Conservation (phyloP, 2,113 vertebrate species). For the Phylloscopus trochilus region DNA sequence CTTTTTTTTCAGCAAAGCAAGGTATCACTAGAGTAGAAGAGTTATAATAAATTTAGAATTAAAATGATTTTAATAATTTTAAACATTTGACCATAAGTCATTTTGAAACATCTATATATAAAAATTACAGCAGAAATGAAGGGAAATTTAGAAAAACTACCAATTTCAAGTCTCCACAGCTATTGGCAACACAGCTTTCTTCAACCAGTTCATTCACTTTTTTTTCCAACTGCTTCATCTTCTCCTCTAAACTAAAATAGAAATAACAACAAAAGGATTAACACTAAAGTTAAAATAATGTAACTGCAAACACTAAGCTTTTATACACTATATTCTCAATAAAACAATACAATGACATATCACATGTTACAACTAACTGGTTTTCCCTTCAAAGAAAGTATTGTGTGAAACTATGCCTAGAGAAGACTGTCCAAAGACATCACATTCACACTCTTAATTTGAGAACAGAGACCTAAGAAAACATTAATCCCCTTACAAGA, state of each 20-base stretch:
- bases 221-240: slow-evolving; percentile 93
- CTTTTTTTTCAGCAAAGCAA: not conserved
- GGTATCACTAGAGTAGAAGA: not conserved
- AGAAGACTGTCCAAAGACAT: not conserved
- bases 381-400: not conserved
- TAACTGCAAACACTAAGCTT: not conserved
- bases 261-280: not conserved
- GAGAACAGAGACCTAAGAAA: not conserved
- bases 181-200: slow-evolving; percentile 93
- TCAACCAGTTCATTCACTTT: slow-evolving; percentile 93
- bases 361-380: not conserved
- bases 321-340: not conserved
- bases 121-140: not conserved
- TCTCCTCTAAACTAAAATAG: slow-evolving; percentile 87
- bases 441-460: not conserved
- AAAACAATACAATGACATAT: not conserved
- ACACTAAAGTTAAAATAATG: not conserved
- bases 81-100: not conserved
- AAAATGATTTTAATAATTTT: not conserved
- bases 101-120: not conserved
- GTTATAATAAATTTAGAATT: not conserved
- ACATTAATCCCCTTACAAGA: not conserved
- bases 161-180: slow-evolving; percentile 85
- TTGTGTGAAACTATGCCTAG: not conserved
- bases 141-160: slow-evolving; percentile 69